These are phyloP conservation scores for Gymnocheta viridis DNA, from an alignment of 2,888 invertebrate genomes.

Conservation along the genomic window DNA sequence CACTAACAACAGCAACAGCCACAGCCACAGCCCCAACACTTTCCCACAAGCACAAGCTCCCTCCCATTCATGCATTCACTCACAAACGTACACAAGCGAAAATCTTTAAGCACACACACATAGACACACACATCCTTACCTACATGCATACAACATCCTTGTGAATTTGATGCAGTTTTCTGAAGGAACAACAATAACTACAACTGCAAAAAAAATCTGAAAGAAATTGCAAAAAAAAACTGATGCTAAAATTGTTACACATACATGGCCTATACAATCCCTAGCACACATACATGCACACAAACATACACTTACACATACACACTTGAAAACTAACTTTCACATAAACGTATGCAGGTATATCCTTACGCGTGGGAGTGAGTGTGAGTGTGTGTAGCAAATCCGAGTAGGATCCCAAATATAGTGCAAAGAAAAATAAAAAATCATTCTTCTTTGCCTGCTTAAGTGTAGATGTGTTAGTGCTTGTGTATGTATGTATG, in stretches of 20 bases:
- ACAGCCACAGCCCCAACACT: background rate
- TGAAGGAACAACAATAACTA: constrained; percentile 4
- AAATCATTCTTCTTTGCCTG: constrained; percentile 18
- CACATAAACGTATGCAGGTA: background rate
- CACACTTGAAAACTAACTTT: background rate
- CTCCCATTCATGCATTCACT: background rate
- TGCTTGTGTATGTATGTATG: background rate
- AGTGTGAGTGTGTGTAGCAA: background rate
- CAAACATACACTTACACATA: background rate
- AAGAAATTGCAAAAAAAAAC: no score
- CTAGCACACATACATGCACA: background rate
- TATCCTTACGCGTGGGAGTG: background rate
- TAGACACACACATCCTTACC: background rate
- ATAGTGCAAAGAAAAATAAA: constrained; percentile 31
- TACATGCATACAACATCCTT: constrained; percentile 26
- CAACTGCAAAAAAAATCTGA: constrained; percentile 36
- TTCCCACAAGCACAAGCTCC: background rate
- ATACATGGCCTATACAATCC: constrained; percentile 30
- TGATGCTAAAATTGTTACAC: constrained; percentile 7
- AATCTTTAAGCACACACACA: constrained; percentile 22
- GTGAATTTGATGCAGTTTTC: constrained; percentile 57
- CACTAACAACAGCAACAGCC: constrained; percentile 2
- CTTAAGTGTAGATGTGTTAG: constrained; percentile 3
- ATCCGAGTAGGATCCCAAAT: constrained; percentile 45
- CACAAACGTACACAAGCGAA: background rate